Conservation (phyloP, 2,113 vertebrate species). For the Serinus canaria region DNA sequence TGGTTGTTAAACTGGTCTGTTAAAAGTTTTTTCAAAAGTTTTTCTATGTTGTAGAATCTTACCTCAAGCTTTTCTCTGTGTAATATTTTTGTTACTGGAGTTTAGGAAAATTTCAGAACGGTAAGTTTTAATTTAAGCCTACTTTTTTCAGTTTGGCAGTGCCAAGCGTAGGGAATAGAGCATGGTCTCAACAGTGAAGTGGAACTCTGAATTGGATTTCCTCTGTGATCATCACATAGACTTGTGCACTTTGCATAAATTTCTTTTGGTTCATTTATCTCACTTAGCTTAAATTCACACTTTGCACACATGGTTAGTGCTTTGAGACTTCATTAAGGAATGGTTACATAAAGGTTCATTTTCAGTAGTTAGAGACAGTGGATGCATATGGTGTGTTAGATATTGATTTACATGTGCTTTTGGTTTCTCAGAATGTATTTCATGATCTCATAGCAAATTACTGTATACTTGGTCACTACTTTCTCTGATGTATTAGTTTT, state of each 20-base stretch:
- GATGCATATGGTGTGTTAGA: neutral
- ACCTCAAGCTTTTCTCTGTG: neutral
- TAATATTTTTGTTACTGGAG: neutral
- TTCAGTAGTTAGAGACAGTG: neutral
- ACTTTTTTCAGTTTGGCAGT: neutral
- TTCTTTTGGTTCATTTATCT: neutral
- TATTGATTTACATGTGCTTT: fast-evolving
- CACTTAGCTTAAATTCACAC: neutral
- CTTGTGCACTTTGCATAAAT: neutral
- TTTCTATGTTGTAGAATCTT: neutral
- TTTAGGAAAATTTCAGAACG: neutral
- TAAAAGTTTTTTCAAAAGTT: neutral
- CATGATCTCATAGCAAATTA: neutral
- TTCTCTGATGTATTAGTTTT: neutral
- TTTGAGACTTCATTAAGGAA: neutral
- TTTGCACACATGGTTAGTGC: neutral
- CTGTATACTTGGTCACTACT: neutral
- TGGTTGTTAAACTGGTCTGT: neutral
- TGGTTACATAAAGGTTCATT: neutral
- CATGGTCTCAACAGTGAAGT: neutral
- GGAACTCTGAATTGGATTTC: neutral
- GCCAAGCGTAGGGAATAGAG: neutral
- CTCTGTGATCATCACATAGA: neutral
- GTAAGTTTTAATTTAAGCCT: neutral
- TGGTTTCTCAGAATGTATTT: neutral